Evolutionary conservation across 2,888 invertebrate genomes (phyloP).

Genomic region (Carcina quercana): DNA sequence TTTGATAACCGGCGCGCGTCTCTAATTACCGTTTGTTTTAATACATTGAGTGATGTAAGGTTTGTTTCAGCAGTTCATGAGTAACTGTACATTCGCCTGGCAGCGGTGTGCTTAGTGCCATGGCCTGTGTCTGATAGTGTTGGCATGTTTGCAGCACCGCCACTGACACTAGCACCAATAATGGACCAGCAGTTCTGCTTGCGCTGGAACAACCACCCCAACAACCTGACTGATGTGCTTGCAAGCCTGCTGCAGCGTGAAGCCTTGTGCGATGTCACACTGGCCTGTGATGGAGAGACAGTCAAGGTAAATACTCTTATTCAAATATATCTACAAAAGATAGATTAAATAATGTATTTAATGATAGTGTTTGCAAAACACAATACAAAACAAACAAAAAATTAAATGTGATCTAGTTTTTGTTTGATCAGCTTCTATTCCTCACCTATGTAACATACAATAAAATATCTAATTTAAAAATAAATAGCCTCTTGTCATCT

Average conservation of each 20-base stretch:
- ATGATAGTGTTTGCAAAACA: too few species aligned
- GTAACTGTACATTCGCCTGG: slow-evolving; percentile 22
- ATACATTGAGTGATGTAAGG: slow-evolving; percentile 44
- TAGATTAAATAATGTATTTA: too few species aligned
- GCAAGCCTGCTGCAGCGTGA: slow-evolving; percentile 90
- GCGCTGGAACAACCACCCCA: slow-evolving; percentile 96
- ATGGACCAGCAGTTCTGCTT: slow-evolving; percentile 93
- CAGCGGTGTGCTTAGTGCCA: neutral
- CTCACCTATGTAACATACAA: too few species aligned
- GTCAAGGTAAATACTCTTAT: slow-evolving; percentile 79
- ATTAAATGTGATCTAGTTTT: too few species aligned
- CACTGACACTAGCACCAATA: slow-evolving; percentile 74
- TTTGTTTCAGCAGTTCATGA: slow-evolving; percentile 29
- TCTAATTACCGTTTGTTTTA: slow-evolving; percentile 58
- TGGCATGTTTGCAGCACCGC: slow-evolving; percentile 64
- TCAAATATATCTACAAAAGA: too few species aligned
- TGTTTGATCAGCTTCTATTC: too few species aligned
- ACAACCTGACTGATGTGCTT: slow-evolving; percentile 92
- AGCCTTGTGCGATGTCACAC: slow-evolving; percentile 93
- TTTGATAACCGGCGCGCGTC: slow-evolving; percentile 60
- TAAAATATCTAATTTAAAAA: too few species aligned
- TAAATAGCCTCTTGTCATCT: too few species aligned
- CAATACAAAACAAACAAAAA: too few species aligned
- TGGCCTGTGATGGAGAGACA: slow-evolving; percentile 93
- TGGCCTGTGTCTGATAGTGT: too few species aligned